Conservation (phyloP, 1,140 invertebrate genomes). For the Tachypleus tridentatus region DNA sequence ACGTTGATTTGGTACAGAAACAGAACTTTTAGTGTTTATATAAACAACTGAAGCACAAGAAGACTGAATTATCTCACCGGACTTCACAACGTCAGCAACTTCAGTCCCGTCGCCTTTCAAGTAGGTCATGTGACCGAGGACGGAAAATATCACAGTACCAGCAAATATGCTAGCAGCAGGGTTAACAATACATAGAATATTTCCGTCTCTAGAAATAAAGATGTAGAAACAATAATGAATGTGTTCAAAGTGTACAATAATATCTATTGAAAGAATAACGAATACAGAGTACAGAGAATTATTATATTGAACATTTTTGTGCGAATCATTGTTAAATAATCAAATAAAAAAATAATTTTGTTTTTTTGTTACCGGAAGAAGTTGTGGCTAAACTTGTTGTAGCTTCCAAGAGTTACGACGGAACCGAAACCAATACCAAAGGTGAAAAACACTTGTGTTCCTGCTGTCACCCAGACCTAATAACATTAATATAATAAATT, state of each 20-base stretch:
- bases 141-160: constrained; percentile 41
- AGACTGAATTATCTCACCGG: constrained; percentile 30
- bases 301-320: constrained; percentile 3
- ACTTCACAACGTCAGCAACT: constrained; percentile 46
- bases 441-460: constrained; percentile 39
- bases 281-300: neutral
- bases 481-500: neutral
- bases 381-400: constrained; percentile 41
- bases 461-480: constrained; percentile 38
- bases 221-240: neutral
- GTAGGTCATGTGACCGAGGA: constrained; percentile 39
- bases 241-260: neutral
- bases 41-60: too few relatives aligned
- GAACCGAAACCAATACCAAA: constrained; percentile 34
- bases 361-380: constrained; percentile 32
- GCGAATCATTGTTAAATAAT: neutral
- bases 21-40: too few relatives aligned
- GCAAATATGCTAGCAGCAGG: constrained; percentile 39
- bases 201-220: constrained; percentile 33
- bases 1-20: too few relatives aligned
- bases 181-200: constrained; percentile 41
- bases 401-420: constrained; percentile 39
- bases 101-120: constrained; percentile 27
- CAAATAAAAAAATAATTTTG: constrained; percentile 4
- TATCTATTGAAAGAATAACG: neutral